A percentile compares a stretch with the other conserved stretches of the same genome.
Conservation (phyloP, 2,113 vertebrate species). For the Hyla sarda region DNA sequence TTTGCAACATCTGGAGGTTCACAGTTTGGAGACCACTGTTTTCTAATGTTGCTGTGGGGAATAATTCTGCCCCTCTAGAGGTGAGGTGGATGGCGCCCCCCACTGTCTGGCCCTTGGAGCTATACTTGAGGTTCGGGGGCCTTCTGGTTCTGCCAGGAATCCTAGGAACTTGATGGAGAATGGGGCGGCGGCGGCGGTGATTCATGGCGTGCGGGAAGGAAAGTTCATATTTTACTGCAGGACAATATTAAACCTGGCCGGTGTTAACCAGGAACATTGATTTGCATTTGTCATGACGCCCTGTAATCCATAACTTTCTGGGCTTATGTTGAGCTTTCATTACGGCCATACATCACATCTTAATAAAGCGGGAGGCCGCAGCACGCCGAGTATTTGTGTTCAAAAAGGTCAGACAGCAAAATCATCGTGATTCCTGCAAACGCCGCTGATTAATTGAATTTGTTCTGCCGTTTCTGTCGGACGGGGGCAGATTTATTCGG, state of each 20-base stretch:
- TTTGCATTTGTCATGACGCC: conserved; percentile 37
- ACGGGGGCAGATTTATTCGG: neutral
- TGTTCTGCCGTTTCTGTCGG: neutral
- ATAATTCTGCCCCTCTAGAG: too few relatives aligned
- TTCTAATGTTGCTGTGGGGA: too few relatives aligned
- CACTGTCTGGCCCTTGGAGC: too few relatives aligned
- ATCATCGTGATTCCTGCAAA: conserved; percentile 9
- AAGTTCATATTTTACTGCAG: conserved; percentile 32
- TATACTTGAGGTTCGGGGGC: too few relatives aligned
- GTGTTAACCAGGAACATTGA: conserved; percentile 29
- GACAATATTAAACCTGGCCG: conserved; percentile 26
- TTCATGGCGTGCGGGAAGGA: neutral
- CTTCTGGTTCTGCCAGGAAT: too few relatives aligned
- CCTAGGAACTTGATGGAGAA: too few relatives aligned
- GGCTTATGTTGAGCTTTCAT: conserved; percentile 16
- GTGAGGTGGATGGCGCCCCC: too few relatives aligned
- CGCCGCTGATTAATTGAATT: conserved; percentile 4
- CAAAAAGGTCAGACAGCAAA: conserved; percentile 41
- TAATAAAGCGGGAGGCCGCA: conserved; percentile 34
- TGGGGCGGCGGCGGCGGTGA: too few relatives aligned
- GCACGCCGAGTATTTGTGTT: conserved; percentile 44
- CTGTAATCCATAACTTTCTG: neutral
- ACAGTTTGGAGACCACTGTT: too few relatives aligned
- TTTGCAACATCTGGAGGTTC: too few relatives aligned
- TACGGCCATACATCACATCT: conserved; percentile 41